Conservation (phyloP, 2,797 vertebrate genomes). For the Tragelaphus oryx region DNA sequence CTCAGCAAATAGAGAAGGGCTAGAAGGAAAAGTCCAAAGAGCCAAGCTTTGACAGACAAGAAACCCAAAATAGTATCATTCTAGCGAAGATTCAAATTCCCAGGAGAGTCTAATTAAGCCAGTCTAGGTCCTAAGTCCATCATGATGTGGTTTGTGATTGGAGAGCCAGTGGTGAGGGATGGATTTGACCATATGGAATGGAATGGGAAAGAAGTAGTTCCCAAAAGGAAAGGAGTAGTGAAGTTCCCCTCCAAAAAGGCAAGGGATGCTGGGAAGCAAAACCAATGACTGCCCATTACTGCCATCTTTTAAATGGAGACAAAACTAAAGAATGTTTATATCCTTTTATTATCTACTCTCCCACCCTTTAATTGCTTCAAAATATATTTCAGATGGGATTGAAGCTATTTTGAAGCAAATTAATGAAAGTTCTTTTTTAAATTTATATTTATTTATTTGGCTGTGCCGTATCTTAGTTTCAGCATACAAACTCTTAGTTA, state of each 20-base stretch:
- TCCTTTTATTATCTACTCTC: neutral
- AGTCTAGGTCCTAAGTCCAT: neutral
- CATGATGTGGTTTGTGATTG: neutral
- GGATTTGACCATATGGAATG: neutral
- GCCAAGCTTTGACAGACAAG: neutral
- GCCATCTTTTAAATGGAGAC: neutral
- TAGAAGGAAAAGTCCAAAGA: neutral
- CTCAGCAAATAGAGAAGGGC: neutral
- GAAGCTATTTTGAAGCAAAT: neutral
- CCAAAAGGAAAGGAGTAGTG: neutral
- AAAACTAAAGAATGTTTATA: neutral
- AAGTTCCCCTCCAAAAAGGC: neutral
- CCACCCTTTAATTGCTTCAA: neutral
- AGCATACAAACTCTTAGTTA: neutral
- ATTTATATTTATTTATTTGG: neutral
- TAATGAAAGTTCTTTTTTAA: neutral
- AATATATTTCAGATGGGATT: neutral
- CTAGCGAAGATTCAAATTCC: neutral
- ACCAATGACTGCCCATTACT: neutral
- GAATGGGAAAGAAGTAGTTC: neutral
- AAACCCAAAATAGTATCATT: neutral
- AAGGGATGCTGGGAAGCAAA: neutral
- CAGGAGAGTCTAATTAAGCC: neutral
- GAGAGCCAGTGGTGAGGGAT: neutral
- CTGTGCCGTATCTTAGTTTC: neutral